A percentile compares a stretch with the other conserved stretches of the same genome.
Evolutionary conservation across 2,113 vertebrate species (phyloP).

Genomic region (Neolamprologus fasciatus): DNA sequence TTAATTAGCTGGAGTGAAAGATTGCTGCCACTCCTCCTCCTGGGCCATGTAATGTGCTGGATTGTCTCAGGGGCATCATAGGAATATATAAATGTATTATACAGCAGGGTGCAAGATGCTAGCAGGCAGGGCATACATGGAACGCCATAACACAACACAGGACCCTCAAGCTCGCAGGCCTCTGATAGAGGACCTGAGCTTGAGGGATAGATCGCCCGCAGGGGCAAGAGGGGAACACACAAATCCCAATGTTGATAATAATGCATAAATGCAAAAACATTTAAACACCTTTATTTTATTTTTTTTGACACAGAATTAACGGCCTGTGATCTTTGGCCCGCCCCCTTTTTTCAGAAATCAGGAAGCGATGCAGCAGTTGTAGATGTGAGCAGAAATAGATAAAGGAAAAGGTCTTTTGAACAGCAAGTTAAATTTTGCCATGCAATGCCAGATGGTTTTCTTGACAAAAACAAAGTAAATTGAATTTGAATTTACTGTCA

Average conservation of each 20-base stretch:
- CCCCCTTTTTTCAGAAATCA: neutral
- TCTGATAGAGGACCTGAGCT: neutral
- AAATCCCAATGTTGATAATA: neutral
- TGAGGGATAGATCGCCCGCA: accelerated
- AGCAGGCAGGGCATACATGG: neutral
- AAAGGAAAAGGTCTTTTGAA: neutral
- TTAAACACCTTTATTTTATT: neutral
- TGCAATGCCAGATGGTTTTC: neutral
- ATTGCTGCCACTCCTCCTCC: neutral
- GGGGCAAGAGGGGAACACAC: neutral
- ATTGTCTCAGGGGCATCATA: neutral
- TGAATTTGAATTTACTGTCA: neutral
- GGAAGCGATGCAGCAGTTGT: neutral
- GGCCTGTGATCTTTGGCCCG: accelerated
- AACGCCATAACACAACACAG: neutral
- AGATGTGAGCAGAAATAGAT: neutral
- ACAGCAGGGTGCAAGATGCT: neutral
- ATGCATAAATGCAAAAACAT: neutral
- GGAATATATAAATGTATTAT: neutral
- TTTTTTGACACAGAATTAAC: accelerated
- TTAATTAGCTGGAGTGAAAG: neutral
- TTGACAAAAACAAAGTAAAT: neutral
- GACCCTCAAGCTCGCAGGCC: neutral
- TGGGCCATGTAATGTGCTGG: neutral
- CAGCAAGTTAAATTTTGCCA: neutral